phyloP scores from a whole-genome alignment of 2,888 invertebrate genomes.

The Cacoxenus indagator region DNA sequence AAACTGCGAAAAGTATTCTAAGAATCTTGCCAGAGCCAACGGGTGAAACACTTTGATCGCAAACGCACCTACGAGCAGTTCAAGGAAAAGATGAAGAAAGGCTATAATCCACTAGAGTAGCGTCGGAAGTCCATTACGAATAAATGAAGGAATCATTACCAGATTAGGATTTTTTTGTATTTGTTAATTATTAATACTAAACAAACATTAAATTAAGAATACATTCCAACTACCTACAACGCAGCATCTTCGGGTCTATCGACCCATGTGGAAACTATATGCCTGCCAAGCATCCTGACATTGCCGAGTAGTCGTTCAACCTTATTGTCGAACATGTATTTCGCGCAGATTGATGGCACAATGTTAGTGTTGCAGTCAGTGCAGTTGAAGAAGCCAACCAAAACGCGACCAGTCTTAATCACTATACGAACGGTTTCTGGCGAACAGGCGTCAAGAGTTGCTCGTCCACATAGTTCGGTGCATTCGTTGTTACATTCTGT shows the following conservation, averaged over 20 bases:
- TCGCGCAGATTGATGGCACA: slow-evolving; percentile 91
- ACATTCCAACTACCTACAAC: too few relatives aligned
- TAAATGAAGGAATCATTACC: too few relatives aligned
- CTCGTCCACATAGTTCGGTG: slow-evolving; percentile 48
- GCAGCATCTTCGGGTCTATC: too few relatives aligned
- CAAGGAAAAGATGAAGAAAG: slow-evolving; percentile 88
- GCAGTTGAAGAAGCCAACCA: slow-evolving; percentile 81
- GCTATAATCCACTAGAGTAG: slow-evolving; percentile 81
- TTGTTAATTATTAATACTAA: not conserved
- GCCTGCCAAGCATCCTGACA: slow-evolving; percentile 95
- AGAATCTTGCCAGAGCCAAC: slow-evolving; percentile 83
- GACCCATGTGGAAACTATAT: slow-evolving; percentile 88
- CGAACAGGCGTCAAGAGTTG: slow-evolving; percentile 73
- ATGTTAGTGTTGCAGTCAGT: slow-evolving; percentile 96
- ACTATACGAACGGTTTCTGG: slow-evolving; percentile 82
- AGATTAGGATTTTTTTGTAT: too few relatives aligned
- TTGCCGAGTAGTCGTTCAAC: slow-evolving; percentile 89
- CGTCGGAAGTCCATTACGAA: slow-evolving; percentile 31
- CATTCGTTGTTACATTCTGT: too few relatives aligned
- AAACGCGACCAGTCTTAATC: slow-evolving; percentile 92
- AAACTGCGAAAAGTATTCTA: slow-evolving; percentile 82
- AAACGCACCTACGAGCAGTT: slow-evolving; percentile 89
- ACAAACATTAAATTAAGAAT: not conserved
- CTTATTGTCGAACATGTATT: slow-evolving; percentile 83
- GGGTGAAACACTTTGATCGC: slow-evolving; percentile 96